phyloP scores from a whole-genome alignment of 2,113 vertebrate genomes.

The Callorhinus ursinus region DNA sequence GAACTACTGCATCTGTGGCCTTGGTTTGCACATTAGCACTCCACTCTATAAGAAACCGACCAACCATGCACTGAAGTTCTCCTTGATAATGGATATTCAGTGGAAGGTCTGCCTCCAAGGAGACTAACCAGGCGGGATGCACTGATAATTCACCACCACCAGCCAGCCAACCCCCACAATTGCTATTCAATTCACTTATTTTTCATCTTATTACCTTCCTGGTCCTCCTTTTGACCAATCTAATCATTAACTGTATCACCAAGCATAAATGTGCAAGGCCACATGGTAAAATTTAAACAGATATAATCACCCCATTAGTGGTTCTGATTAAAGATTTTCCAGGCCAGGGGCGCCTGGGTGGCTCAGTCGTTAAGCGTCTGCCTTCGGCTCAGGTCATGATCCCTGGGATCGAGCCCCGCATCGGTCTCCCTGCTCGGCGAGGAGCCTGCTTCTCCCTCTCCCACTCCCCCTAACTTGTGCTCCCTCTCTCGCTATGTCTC shows the following conservation, averaged over 20 bases:
- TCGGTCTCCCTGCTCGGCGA: too few relatives aligned
- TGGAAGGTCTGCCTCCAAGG: neutral
- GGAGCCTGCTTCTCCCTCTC: too few relatives aligned
- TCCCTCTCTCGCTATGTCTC: too few relatives aligned
- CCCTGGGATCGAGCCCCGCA: too few relatives aligned
- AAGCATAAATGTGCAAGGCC: slow-evolving; percentile 41
- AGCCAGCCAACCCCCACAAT: neutral
- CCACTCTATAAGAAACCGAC: neutral
- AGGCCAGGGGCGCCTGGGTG: neutral
- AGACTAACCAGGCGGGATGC: neutral
- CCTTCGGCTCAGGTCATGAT: too few relatives aligned
- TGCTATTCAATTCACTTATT: neutral
- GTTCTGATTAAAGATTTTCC: slow-evolving; percentile 48
- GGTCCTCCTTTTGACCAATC: neutral
- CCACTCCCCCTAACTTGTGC: too few relatives aligned
- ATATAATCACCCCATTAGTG: neutral
- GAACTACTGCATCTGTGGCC: neutral
- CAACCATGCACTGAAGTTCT: neutral
- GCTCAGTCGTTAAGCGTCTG: too few relatives aligned
- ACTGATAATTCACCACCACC: neutral
- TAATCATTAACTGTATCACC: neutral
- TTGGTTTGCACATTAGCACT: neutral
- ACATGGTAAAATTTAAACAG: slow-evolving; percentile 16
- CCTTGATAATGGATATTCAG: neutral
- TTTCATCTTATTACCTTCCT: neutral